These are phyloP conservation scores for Hippocampus barbouri DNA, from an alignment of 2,113 vertebrate species.

Conservation along the genomic window DNA sequence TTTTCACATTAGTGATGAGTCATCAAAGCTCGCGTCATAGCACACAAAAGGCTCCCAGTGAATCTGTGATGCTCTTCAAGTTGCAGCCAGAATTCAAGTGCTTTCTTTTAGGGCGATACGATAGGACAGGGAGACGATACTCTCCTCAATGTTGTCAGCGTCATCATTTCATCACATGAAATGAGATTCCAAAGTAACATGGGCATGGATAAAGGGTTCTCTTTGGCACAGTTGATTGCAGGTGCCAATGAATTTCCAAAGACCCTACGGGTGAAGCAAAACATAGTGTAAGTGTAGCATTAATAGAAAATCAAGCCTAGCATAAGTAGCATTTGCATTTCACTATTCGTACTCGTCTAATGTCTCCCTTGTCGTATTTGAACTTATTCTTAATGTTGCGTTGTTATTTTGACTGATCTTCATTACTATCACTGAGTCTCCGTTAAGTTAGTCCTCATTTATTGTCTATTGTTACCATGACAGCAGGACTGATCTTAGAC, in stretches of 20 bases:
- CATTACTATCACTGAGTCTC: background rate
- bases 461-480: background rate
- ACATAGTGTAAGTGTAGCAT: too few relatives aligned
- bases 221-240: slow-evolving; percentile 1
- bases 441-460: background rate
- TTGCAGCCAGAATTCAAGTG: background rate
- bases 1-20: background rate
- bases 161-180: slow-evolving; percentile 8
- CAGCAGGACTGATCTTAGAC: background rate
- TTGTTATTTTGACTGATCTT: background rate
- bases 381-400: background rate
- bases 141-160: background rate
- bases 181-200: slow-evolving; percentile 1
- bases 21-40: background rate
- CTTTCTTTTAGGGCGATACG: background rate
- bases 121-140: background rate
- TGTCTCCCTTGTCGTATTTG: too few relatives aligned
- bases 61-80: background rate
- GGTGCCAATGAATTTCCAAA: slow-evolving; percentile 3
- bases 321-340: too few relatives aligned
- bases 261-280: too few relatives aligned
- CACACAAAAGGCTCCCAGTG: background rate
- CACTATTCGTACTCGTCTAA: too few relatives aligned
- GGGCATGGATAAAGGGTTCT: background rate
- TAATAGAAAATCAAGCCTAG: too few relatives aligned